phyloP scores from a whole-genome alignment of 2,888 invertebrate species.

The Octodonta nipae region DNA sequence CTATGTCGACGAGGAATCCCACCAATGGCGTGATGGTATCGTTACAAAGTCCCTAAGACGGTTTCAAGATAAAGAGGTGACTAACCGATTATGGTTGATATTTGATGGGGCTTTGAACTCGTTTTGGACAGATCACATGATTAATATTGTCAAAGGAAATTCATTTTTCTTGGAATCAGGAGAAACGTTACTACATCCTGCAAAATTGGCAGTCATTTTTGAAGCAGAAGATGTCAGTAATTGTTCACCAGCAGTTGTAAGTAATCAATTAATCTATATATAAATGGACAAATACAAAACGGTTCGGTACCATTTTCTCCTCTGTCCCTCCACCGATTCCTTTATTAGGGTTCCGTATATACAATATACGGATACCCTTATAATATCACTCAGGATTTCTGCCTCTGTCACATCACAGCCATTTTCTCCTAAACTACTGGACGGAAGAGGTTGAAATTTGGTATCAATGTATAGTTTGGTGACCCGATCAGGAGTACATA shows the following conservation, averaged over 20 bases:
- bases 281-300: background rate
- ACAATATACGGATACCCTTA: too few species aligned
- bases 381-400: too few species aligned
- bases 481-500: too few species aligned
- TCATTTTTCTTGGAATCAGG: constrained; percentile 70
- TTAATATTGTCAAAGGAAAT: constrained; percentile 67
- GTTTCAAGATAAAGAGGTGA: constrained; percentile 53
- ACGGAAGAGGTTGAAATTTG: too few species aligned
- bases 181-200: constrained; percentile 62
- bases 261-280: constrained; percentile 8
- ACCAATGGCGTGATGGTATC: constrained; percentile 77
- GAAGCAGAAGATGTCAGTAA: constrained; percentile 67
- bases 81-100: constrained; percentile 70
- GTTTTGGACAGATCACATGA: constrained; percentile 74
- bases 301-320: too few species aligned
- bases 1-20: constrained; percentile 62
- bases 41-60: constrained; percentile 62
- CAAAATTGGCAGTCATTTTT: constrained; percentile 65
- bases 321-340: too few species aligned
- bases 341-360: too few species aligned
- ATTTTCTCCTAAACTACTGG: too few species aligned
- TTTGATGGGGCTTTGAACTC: constrained; percentile 81
- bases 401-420: too few species aligned
- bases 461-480: too few species aligned
- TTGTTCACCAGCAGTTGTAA: constrained; percentile 66